Evolutionary conservation across 2,797 vertebrate genomes (phyloP).

Genomic region (Coregonus suidteri): DNA sequence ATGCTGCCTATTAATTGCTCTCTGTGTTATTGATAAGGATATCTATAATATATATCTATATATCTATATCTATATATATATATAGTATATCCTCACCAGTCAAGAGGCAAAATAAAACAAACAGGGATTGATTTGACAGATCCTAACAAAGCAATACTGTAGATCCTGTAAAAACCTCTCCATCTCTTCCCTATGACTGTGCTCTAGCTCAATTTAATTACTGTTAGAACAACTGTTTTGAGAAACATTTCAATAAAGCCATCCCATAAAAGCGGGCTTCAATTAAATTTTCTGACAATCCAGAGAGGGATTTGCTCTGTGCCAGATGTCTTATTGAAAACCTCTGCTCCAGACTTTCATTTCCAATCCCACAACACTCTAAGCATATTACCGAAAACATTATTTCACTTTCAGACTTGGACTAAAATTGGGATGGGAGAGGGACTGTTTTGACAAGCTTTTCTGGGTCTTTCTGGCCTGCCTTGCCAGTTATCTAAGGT

Average conservation of each 20-base stretch:
- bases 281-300: conserved; percentile 66
- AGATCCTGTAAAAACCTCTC: conserved; percentile 54
- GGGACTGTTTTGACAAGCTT: neutral
- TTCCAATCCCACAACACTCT: conserved; percentile 51
- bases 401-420: conserved; percentile 40
- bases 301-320: conserved; percentile 52
- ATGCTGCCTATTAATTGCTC: neutral
- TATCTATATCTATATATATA: too few species aligned
- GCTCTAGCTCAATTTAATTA: conserved; percentile 55
- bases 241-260: conserved; percentile 53
- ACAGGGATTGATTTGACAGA: conserved; percentile 38
- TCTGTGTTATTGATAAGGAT: neutral
- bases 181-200: conserved; percentile 47
- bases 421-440: conserved; percentile 23
- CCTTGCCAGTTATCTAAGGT: conserved; percentile 10
- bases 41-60: neutral
- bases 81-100: neutral
- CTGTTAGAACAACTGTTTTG: conserved; percentile 43
- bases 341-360: conserved; percentile 48
- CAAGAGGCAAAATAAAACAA: conserved; percentile 27
- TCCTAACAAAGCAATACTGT: conserved; percentile 40
- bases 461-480: conserved; percentile 3
- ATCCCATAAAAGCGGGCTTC: conserved; percentile 56
- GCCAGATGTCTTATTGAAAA: conserved; percentile 50
- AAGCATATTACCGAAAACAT: conserved; percentile 49